Evolutionary conservation across 2,888 invertebrate genomes (phyloP).

Genomic region (Tiliacea aurago): DNA sequence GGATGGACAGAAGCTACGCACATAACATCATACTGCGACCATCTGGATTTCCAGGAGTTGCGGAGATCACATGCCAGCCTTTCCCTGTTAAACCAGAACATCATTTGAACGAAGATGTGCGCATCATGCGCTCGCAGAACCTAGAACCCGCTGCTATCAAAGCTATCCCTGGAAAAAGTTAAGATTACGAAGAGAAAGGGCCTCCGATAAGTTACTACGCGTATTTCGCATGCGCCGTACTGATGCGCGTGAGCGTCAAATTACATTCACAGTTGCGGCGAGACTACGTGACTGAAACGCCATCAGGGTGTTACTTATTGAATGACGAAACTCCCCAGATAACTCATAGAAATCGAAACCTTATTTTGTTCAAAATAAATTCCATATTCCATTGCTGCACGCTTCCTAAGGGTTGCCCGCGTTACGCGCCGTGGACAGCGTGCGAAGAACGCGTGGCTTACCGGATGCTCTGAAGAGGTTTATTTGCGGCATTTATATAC

Average conservation of each 20-base stretch:
- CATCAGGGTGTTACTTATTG: conserved; percentile 23
- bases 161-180: conserved; percentile 51
- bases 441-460: conserved; percentile 53
- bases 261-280: conserved; percentile 33
- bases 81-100: conserved; percentile 47
- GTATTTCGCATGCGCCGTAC: conserved; percentile 48
- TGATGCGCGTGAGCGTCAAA: conserved; percentile 31
- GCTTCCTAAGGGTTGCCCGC: conserved; percentile 34
- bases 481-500: conserved; percentile 25
- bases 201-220: conserved; percentile 51
- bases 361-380: conserved; percentile 4
- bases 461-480: conserved; percentile 34
- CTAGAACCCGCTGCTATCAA: conserved; percentile 44
- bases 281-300: conserved; percentile 23
- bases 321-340: conserved; percentile 20
- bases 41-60: conserved; percentile 54
- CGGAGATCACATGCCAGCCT: conserved; percentile 56
- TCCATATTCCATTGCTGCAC: conserved; percentile 23
- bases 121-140: conserved; percentile 38
- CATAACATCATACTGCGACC: conserved; percentile 44
- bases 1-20: conserved; percentile 27
- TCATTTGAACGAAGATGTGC: conserved; percentile 41
- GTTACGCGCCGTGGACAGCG: conserved; percentile 42
- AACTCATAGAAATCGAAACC: conserved; percentile 20
- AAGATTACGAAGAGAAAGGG: conserved; percentile 52